These are phyloP conservation scores for Onychomys leucogaster DNA, from an alignment of 2,797 vertebrate species.

Conservation along the genomic window DNA sequence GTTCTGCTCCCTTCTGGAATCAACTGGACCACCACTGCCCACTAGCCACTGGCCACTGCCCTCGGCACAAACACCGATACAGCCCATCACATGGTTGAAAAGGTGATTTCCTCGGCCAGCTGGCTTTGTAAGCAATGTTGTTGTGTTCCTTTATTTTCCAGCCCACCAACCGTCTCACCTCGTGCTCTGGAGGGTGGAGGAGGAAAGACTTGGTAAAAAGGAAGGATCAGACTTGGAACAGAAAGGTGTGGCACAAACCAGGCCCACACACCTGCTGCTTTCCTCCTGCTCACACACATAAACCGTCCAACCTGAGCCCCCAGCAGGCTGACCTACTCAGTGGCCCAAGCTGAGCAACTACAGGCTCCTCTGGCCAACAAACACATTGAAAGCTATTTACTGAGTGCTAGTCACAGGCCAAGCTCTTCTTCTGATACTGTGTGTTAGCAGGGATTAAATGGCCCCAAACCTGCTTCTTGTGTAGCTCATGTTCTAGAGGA, in stretches of 20 bases:
- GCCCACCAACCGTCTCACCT: not conserved
- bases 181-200: not conserved
- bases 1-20: not conserved
- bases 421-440: not conserved
- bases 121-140: not conserved
- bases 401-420: not conserved
- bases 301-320: not conserved
- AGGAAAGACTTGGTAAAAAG: not conserved
- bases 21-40: not conserved
- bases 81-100: not conserved
- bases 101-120: not conserved
- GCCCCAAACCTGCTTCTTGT: not conserved
- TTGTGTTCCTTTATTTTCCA: not conserved
- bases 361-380: not conserved
- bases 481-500: not conserved
- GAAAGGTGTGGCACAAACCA: not conserved
- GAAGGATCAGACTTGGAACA: conserved; percentile 1
- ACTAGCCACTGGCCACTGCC: not conserved
- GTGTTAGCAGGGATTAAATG: not conserved
- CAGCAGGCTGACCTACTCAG: not conserved
- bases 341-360: not conserved
- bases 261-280: not conserved
- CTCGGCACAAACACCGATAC: not conserved
- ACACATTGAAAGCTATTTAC: not conserved
- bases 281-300: not conserved